Percentiles rank a stretch among this genome's conserved stretches.
Evolutionary conservation across 30 jellyfish, hydroid and myxozoan genomes (phyloP).

Genomic region (Cassiopea andromeda): DNA sequence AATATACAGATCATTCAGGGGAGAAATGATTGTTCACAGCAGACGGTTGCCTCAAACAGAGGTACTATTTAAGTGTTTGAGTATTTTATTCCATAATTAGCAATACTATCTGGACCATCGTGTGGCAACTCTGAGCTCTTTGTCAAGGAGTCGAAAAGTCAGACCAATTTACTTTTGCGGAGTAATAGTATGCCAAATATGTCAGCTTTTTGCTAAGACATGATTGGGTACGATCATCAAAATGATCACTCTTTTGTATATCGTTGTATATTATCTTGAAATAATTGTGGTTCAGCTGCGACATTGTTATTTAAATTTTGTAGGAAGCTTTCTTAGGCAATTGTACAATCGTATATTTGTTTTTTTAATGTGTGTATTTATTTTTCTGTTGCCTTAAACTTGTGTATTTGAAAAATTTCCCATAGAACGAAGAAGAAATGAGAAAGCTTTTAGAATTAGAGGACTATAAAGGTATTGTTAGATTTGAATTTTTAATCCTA

Average conservation of each 20-base stretch:
- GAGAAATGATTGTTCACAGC: constrained; percentile 82
- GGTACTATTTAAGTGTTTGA: constrained; percentile 17
- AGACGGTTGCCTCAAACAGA: constrained; percentile 90
- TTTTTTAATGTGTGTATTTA: not conserved
- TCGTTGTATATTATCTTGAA: too few relatives aligned
- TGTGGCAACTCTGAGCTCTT: not conserved
- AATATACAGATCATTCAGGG: constrained; percentile 91
- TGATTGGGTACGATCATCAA: too few relatives aligned
- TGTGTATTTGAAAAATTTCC: not conserved
- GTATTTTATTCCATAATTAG: not conserved
- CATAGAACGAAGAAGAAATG: constrained; percentile 73
- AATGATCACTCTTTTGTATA: too few relatives aligned
- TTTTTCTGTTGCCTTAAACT: not conserved
- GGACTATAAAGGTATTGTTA: constrained; percentile 71
- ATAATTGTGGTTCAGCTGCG: too few relatives aligned
- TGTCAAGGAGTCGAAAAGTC: too few relatives aligned
- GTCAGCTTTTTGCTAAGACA: too few relatives aligned
- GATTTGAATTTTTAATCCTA: too few relatives aligned
- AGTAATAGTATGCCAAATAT: too few relatives aligned
- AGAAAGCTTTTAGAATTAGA: constrained; percentile 63
- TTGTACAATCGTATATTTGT: too few relatives aligned
- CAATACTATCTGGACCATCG: not conserved
- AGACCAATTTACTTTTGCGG: too few relatives aligned
- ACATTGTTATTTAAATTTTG: too few relatives aligned
- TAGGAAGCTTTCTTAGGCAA: too few relatives aligned